These are phyloP conservation scores for Mus caroli DNA, from an alignment of 2,797 vertebrate species.

Conservation along the genomic window DNA sequence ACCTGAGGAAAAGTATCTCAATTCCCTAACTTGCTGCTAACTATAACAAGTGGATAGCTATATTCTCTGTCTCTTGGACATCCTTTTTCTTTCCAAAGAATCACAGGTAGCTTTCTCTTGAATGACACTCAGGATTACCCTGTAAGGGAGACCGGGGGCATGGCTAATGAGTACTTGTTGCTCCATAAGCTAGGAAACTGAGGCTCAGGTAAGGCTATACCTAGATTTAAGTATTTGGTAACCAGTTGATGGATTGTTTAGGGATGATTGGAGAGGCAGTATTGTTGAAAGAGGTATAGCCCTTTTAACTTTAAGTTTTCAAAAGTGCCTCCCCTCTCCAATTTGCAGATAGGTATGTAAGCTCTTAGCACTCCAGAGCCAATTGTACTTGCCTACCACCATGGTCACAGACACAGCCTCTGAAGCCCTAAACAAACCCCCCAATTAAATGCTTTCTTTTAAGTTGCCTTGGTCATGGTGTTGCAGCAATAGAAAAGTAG, in stretches of 20 bases:
- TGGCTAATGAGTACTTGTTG: background rate
- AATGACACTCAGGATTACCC: background rate
- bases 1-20: background rate
- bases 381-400: background rate
- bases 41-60: background rate
- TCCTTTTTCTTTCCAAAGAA: background rate
- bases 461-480: background rate
- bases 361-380: background rate
- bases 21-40: background rate
- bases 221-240: background rate
- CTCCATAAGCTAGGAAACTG: background rate
- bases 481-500: background rate
- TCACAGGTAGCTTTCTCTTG: background rate
- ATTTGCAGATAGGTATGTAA: background rate
- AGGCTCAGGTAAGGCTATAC: background rate
- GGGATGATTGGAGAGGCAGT: background rate
- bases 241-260: background rate
- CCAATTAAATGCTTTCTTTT: background rate
- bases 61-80: background rate
- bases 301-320: background rate
- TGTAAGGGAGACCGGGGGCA: rapidly evolving
- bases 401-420: background rate
- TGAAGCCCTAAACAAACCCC: background rate
- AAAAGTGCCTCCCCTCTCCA: background rate
- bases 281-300: background rate